phyloP scores from a whole-genome alignment of 2,113 vertebrate genomes.

The Conger conger region DNA sequence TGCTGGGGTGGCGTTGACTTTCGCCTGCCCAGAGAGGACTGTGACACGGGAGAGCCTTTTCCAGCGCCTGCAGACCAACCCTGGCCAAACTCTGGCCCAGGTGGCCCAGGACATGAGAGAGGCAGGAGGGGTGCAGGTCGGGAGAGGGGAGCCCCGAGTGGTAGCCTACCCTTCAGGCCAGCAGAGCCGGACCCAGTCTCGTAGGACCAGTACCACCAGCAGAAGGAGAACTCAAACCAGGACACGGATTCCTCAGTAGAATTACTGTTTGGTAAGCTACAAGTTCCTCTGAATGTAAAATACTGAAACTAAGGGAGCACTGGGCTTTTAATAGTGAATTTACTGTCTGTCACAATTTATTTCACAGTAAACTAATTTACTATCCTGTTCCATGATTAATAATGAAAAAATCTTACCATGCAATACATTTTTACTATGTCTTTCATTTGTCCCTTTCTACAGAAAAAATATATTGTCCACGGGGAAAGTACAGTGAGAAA shows the following conservation, averaged over 20 bases:
- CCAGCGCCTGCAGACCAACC: conserved; percentile 84
- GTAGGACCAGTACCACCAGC: conserved; percentile 52
- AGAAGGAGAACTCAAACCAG: conserved; percentile 55
- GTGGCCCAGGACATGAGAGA: conserved; percentile 86
- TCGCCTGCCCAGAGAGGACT: conserved; percentile 81
- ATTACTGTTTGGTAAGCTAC: conserved; percentile 44
- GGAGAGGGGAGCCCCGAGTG: conserved; percentile 64
- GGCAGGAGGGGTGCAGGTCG: conserved; percentile 57
- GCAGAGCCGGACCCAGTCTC: conserved; percentile 51
- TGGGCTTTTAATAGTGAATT: neutral
- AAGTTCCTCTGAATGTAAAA: neutral
- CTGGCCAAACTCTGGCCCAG: conserved; percentile 74
- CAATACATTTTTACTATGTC: neutral
- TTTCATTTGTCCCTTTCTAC: neutral
- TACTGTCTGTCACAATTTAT: neutral
- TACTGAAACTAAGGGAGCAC: neutral
- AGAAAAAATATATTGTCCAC: conserved; percentile 41
- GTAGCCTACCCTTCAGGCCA: conserved; percentile 70
- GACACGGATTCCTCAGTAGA: conserved; percentile 59
- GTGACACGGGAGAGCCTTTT: conserved; percentile 83
- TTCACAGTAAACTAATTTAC: neutral
- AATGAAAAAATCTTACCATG: neutral
- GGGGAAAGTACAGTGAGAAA: conserved; percentile 35
- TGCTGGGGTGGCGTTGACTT: conserved; percentile 81
- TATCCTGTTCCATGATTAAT: neutral